Conservation (phyloP, 2,888 invertebrate genomes). For the Nezara viridula region DNA sequence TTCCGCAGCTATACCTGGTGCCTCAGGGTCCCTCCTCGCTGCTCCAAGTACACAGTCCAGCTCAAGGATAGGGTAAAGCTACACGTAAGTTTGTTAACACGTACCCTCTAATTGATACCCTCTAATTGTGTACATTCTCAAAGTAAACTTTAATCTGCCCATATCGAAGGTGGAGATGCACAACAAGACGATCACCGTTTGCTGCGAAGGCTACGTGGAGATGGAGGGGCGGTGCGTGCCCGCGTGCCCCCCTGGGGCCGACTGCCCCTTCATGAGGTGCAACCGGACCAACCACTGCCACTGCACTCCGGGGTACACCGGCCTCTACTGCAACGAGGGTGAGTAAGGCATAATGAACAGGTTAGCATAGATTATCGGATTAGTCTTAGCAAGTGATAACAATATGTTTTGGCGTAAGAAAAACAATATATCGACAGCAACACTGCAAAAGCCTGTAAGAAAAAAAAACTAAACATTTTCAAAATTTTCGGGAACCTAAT, state of each 20-base stretch:
- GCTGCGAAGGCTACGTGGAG: slow-evolving; percentile 65
- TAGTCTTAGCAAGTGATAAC: too few species aligned
- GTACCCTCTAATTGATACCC: neutral
- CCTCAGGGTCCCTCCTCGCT: slow-evolving; percentile 66
- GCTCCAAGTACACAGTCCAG: slow-evolving; percentile 65
- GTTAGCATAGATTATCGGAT: neutral
- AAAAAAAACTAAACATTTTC: too few species aligned
- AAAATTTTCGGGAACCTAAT: too few species aligned
- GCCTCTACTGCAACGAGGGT: slow-evolving; percentile 65
- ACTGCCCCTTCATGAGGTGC: slow-evolving; percentile 65
- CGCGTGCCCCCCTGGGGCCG: slow-evolving; percentile 62
- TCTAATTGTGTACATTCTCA: neutral
- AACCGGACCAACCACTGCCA: slow-evolving; percentile 65
- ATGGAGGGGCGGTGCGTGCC: slow-evolving; percentile 65
- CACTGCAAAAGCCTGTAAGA: too few species aligned
- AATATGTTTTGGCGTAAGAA: too few species aligned
- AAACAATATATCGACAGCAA: too few species aligned
- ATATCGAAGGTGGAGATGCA: slow-evolving; percentile 65
- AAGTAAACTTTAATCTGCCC: neutral
- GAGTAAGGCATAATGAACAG: slow-evolving; percentile 55
- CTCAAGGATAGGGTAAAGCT: slow-evolving; percentile 65
- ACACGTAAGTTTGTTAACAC: slow-evolving; percentile 63
- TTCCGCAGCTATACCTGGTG: slow-evolving; percentile 66
- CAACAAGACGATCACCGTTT: slow-evolving; percentile 65
- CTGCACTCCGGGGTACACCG: slow-evolving; percentile 66